phyloP scores from a whole-genome alignment of 2,888 invertebrate species.

The Portevinia maculata region DNA sequence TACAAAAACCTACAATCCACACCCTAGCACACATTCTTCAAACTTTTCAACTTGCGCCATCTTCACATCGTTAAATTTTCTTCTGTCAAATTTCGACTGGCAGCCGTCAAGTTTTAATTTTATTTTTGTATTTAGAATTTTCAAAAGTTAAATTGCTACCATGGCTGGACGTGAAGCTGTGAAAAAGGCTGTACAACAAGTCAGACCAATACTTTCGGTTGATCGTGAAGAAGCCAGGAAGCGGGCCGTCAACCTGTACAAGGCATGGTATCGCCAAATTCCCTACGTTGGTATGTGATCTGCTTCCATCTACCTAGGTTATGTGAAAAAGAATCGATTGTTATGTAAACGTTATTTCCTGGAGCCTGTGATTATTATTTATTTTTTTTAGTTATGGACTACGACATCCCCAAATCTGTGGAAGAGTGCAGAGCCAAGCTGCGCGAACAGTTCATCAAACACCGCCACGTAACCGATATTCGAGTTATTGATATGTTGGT shows the following conservation, averaged over 20 bases:
- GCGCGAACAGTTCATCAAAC: slow-evolving; percentile 90
- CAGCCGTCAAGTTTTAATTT: slow-evolving; percentile 38
- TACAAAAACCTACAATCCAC: background rate
- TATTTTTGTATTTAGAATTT: slow-evolving; percentile 45
- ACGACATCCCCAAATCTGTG: slow-evolving; percentile 90
- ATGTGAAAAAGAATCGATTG: slow-evolving; percentile 44
- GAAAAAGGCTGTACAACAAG: slow-evolving; percentile 86
- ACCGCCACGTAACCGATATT: slow-evolving; percentile 91
- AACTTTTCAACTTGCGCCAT: background rate
- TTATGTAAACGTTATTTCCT: slow-evolving; percentile 59
- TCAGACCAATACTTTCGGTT: slow-evolving; percentile 93
- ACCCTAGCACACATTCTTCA: background rate
- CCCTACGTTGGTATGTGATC: slow-evolving; percentile 91
- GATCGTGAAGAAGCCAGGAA: slow-evolving; percentile 90
- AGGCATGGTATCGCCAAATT: slow-evolving; percentile 96
- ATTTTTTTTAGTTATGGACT: slow-evolving; percentile 89
- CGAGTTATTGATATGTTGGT: slow-evolving; percentile 96
- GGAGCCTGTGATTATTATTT: background rate
- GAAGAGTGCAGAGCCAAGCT: slow-evolving; percentile 89
- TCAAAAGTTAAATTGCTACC: slow-evolving; percentile 10
- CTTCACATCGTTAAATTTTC: slow-evolving; percentile 12
- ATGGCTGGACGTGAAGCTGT: slow-evolving; percentile 83
- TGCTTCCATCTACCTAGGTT: slow-evolving; percentile 35
- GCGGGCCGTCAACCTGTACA: slow-evolving; percentile 94
- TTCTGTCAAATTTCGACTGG: slow-evolving; percentile 41